A percentile compares a stretch with the other conserved stretches of the same genome.
Evolutionary conservation across 2,113 vertebrate species (phyloP).

Genomic region (Aptenodytes patagonicus): DNA sequence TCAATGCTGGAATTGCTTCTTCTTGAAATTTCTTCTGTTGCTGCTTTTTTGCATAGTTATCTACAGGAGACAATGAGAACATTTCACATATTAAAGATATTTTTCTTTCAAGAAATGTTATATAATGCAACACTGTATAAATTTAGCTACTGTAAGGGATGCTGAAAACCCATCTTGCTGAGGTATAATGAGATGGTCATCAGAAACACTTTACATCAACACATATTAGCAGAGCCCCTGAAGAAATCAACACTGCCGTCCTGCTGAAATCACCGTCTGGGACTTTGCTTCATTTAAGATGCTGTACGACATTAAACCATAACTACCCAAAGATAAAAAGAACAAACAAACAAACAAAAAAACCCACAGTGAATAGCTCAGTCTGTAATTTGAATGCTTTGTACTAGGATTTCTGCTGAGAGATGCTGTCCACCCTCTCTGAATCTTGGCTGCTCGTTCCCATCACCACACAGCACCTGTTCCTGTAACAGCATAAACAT

Average conservation of each 20-base stretch:
- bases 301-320: neutral
- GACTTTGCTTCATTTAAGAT: neutral
- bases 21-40: constrained; percentile 70
- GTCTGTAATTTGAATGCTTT: neutral
- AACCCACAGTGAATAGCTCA: neutral
- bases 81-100: neutral
- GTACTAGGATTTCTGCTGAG: neutral
- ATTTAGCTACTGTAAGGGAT: neutral
- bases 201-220: neutral
- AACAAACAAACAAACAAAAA: neutral
- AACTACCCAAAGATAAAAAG: neutral
- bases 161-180: neutral
- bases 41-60: constrained; percentile 84
- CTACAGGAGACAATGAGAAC: constrained; percentile 65
- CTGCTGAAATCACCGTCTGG: neutral
- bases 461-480: neutral
- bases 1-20: constrained; percentile 82
- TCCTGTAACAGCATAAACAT: neutral
- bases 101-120: neutral
- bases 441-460: neutral
- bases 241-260: neutral
- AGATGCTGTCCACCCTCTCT: neutral
- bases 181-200: neutral
- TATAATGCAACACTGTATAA: neutral
- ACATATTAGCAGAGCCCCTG: neutral